These are phyloP conservation scores for Zoanthus sansibaricus DNA, from an alignment of 92 coral and sea anemone genomes.

Conservation along the genomic window DNA sequence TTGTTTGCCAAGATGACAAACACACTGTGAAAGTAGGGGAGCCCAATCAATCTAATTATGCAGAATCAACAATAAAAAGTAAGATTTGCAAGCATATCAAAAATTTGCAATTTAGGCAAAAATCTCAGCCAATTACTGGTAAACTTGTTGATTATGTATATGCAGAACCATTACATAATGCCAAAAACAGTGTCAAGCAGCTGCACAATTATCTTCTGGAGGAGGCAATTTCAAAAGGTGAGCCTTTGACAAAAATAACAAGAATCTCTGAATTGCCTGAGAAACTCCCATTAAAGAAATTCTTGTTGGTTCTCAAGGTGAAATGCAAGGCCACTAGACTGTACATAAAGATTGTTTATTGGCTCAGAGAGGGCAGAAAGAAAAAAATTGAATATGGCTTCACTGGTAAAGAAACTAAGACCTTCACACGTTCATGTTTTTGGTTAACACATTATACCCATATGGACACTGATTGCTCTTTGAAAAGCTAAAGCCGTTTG, in stretches of 20 bases:
- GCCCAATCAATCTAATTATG: background rate
- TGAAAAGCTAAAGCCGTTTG: too few species aligned
- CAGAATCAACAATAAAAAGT: background rate
- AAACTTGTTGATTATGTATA: background rate
- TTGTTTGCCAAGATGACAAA: constrained; percentile 41
- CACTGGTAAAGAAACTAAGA: too few species aligned
- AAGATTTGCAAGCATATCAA: background rate
- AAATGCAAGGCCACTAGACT: background rate
- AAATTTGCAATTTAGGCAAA: background rate
- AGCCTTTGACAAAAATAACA: background rate
- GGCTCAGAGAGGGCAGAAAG: background rate
- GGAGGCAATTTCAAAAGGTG: background rate
- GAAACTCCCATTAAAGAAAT: background rate
- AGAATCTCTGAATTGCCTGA: background rate
- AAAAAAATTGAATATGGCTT: too few species aligned
- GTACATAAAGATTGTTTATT: background rate
- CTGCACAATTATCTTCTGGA: background rate
- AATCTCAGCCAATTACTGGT: background rate
- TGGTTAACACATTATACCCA: too few species aligned
- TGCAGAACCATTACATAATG: background rate
- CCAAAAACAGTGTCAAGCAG: background rate
- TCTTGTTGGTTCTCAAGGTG: background rate
- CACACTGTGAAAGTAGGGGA: constrained; percentile 56
- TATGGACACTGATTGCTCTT: too few species aligned
- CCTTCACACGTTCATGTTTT: too few species aligned